phyloP scores from a whole-genome alignment of 1,140 invertebrate genomes.

The Eciton burchellii region DNA sequence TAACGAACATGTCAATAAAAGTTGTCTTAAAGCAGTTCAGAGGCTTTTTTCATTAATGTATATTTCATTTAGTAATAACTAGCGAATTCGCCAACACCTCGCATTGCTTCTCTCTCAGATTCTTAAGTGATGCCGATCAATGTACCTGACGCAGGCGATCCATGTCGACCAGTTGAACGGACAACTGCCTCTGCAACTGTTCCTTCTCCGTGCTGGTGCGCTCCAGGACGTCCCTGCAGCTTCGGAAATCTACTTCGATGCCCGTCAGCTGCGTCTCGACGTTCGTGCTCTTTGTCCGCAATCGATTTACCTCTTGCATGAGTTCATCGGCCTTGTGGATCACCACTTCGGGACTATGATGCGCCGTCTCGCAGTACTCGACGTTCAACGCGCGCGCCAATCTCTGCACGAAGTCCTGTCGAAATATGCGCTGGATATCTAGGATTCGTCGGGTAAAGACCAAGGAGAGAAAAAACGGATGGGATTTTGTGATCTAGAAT shows the following conservation, averaged over 20 bases:
- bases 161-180: slow-evolving; percentile 88
- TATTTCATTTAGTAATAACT: no score
- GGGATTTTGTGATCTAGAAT: neutral
- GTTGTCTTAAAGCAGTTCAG: no score
- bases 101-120: neutral
- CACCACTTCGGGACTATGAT: slow-evolving; percentile 88
- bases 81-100: neutral
- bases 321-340: slow-evolving; percentile 90
- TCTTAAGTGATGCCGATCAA: neutral
- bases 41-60: no score
- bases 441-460: neutral
- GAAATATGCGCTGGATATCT: neutral
- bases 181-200: slow-evolving; percentile 89
- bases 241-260: slow-evolving; percentile 89
- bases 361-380: slow-evolving; percentile 87
- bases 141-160: slow-evolving; percentile 87
- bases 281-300: slow-evolving; percentile 85
- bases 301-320: slow-evolving; percentile 88
- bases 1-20: neutral
- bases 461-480: neutral
- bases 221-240: slow-evolving; percentile 88
- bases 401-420: slow-evolving; percentile 89
- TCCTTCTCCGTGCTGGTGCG: slow-evolving; percentile 89
- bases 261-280: slow-evolving; percentile 88
- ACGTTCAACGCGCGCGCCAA: slow-evolving; percentile 89